These are phyloP conservation scores for Hoplostethus atlanticus DNA, from an alignment of 2,797 vertebrate species.

Conservation along the genomic window DNA sequence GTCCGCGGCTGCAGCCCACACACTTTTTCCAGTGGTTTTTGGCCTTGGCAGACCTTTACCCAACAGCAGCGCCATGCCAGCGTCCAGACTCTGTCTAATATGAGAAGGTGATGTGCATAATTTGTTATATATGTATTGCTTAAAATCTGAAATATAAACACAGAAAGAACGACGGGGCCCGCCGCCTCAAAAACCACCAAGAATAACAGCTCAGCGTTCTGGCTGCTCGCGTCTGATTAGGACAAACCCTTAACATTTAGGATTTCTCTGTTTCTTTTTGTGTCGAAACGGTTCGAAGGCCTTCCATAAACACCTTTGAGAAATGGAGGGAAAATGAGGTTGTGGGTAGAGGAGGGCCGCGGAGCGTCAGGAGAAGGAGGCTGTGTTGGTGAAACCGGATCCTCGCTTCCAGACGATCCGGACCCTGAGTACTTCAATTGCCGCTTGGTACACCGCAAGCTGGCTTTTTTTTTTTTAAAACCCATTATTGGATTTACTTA, in stretches of 20 bases:
- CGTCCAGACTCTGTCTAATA: constrained; percentile 78
- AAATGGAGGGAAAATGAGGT: constrained; percentile 67
- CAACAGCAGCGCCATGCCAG: constrained; percentile 63
- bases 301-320: constrained; percentile 79
- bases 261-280: constrained; percentile 37
- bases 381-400: constrained; percentile 54
- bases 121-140: constrained; percentile 83
- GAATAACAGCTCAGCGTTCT: constrained; percentile 74
- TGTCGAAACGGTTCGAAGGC: constrained; percentile 65
- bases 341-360: constrained; percentile 57
- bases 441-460: constrained; percentile 21
- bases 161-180: constrained; percentile 69
- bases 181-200: constrained; percentile 74
- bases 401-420: constrained; percentile 28
- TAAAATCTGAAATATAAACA: constrained; percentile 80
- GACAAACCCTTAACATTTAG: constrained; percentile 57
- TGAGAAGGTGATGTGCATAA: constrained; percentile 84
- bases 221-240: constrained; percentile 78
- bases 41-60: constrained; percentile 78
- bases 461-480: constrained; percentile 30
- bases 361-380: constrained; percentile 59
- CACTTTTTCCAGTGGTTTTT: constrained; percentile 82
- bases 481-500: constrained; percentile 62
- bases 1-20: constrained; percentile 74
- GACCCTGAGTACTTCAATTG: constrained; percentile 28